Base-by-base conservation (phyloP, 1,140 invertebrate species). In the Drosophila sp. region DNA sequence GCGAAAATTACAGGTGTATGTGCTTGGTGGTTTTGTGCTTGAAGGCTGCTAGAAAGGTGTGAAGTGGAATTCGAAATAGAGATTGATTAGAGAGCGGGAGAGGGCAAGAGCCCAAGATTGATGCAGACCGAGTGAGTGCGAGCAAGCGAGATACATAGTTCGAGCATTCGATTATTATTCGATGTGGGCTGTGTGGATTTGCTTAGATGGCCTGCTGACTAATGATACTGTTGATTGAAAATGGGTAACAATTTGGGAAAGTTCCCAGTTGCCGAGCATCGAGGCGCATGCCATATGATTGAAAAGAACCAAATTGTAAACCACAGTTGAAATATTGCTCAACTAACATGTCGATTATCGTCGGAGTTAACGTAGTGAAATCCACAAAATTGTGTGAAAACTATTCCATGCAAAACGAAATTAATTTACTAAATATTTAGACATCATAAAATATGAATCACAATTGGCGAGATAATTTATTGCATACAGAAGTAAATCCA, bases 1-100 rank as follows among this genome's bases (percentile, higher is more conserved):
- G 70, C 67, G 75, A 57, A 86, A 86, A 86, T 86, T 86, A 87
- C 82, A 87, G 83, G 82, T 86, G 82, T 87, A 69, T 83, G 75
- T 76, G 50, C 6, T 57, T 40, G 58, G 41, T 62, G 27, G 56
- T 33, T 30, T 27, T n/a, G 27, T 40, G 60, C 70, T 63, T 74
- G 71, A 66, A 73, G 63, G 66, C 81, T 27, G 57, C 71, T 62
- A 76, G 72, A 82, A 77, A 76, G 72, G 75, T 77, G 78, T 84
- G 73, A 80, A 79, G 80, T 71, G 72, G 70, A 73, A 79, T 68
- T 58, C 56, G 72, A 63, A 57, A 78, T 81, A 73, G 82, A 62
- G 67, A 76, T 41, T 41, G 60, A 44, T 38, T 55, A 27, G 23
- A 50, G 44, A 50, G 44, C 44, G 44, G 44, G 44, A 50, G 44